Evolutionary conservation across 2,113 vertebrate species (phyloP).

Genomic region (Ornithorhynchus anatinus): DNA sequence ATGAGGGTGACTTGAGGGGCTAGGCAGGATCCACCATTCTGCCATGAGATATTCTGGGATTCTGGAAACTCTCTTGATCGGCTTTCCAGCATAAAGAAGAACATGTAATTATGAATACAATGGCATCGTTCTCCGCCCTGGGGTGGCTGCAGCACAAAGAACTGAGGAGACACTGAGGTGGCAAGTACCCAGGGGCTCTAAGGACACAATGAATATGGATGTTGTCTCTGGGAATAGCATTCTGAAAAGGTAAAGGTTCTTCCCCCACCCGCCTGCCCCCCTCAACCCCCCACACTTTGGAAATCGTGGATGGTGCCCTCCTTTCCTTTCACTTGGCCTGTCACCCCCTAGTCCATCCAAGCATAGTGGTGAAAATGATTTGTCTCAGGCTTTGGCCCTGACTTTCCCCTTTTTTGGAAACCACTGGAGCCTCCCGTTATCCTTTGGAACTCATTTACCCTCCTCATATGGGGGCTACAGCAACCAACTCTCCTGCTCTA

Average conservation of each 20-base stretch:
- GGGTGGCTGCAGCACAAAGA: conserved; percentile 44
- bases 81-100: conserved; percentile 54
- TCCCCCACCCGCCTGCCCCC: no score
- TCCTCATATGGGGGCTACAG: neutral
- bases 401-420: neutral
- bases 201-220: neutral
- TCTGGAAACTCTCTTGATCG: conserved; percentile 50
- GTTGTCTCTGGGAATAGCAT: neutral
- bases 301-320: neutral
- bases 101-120: conserved; percentile 56
- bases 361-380: neutral
- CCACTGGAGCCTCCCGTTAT: neutral
- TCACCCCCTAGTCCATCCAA: neutral
- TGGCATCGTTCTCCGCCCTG: conserved; percentile 55
- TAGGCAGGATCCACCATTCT: conserved; percentile 1
- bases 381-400: neutral
- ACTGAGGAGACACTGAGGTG: conserved; percentile 40
- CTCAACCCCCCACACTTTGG: no score
- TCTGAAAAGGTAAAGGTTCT: neutral
- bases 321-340: neutral
- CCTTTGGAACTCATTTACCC: neutral
- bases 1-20: conserved; percentile 19
- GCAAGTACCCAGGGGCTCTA: conserved; percentile 37
- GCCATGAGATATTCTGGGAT: conserved; percentile 38
- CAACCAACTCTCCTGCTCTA: no score